Conservation (phyloP, 2,113 vertebrate genomes). For the Edolisoma coerulescens region DNA sequence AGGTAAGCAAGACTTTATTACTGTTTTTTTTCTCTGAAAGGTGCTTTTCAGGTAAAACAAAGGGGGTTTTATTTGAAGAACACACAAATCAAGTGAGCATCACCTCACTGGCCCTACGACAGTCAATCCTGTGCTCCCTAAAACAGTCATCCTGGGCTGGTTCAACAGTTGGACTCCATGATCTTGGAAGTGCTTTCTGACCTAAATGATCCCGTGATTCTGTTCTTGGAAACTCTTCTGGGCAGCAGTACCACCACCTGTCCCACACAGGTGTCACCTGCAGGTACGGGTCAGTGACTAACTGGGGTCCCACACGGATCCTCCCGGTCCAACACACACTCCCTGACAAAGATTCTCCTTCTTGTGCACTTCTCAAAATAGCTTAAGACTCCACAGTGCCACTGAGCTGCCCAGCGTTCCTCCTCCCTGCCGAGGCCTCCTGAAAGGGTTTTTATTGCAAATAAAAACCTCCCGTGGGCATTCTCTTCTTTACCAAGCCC, state of each 20-base stretch:
- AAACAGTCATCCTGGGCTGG: not conserved
- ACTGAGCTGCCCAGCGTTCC: accelerated
- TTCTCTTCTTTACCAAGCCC: not conserved
- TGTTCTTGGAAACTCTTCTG: not conserved
- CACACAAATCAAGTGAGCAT: accelerated
- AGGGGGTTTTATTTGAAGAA: not conserved
- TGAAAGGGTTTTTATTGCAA: not conserved
- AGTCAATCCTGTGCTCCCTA: not conserved
- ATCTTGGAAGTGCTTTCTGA: not conserved
- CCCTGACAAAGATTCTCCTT: not conserved
- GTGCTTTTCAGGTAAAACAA: not conserved
- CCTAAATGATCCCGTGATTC: not conserved
- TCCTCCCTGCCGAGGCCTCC: not conserved
- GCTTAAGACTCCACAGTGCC: not conserved
- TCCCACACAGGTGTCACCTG: not conserved
- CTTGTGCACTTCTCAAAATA: not conserved
- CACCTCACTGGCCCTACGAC: accelerated
- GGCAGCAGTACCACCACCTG: not conserved
- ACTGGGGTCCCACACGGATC: accelerated
- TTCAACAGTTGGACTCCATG: accelerated
- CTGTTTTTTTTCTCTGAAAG: accelerated
- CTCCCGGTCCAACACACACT: accelerated
- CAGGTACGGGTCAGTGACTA: not conserved
- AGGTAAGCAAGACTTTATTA: not conserved
- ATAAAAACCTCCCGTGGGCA: not conserved